Conservation (phyloP, 2,113 vertebrate species). For the Holacanthus passer region DNA sequence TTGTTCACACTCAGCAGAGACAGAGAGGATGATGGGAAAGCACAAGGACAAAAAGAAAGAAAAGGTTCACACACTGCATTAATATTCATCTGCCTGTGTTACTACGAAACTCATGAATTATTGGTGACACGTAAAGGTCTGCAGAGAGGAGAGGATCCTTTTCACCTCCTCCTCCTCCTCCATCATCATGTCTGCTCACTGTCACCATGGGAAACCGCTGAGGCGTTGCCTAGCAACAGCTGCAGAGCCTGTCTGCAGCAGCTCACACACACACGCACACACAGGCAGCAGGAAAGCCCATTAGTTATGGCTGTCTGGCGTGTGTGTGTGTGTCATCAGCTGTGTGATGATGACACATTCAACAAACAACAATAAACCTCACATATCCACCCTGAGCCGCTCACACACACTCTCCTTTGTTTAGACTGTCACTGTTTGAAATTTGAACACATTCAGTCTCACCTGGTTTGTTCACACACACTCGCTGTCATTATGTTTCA, state of each 20-base stretch:
- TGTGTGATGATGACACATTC: no score
- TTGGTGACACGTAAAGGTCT: not conserved
- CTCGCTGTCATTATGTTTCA: no score
- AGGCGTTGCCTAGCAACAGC: slow-evolving; percentile 72
- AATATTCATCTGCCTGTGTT: slow-evolving; percentile 5
- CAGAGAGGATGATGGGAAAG: slow-evolving; percentile 15
- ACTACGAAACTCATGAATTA: not conserved
- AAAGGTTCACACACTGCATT: not conserved
- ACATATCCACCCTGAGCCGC: not conserved
- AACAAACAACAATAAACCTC: not conserved
- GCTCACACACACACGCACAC: not conserved
- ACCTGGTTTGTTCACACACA: no score
- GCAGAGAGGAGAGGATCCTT: not conserved
- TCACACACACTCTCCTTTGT: no score
- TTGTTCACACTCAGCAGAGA: no score
- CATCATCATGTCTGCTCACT: slow-evolving; percentile 25
- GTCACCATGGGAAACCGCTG: slow-evolving; percentile 47
- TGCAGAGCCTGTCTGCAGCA: slow-evolving; percentile 24
- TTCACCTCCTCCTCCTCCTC: slow-evolving; percentile 2
- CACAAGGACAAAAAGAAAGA: no score
- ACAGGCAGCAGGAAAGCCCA: not conserved
- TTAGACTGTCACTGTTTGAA: no score
- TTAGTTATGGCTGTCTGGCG: not conserved
- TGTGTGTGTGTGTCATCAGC: not conserved
- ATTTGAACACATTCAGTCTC: no score